Conservation (phyloP, 2,888 invertebrate species). For the Prenolepis imparis region DNA sequence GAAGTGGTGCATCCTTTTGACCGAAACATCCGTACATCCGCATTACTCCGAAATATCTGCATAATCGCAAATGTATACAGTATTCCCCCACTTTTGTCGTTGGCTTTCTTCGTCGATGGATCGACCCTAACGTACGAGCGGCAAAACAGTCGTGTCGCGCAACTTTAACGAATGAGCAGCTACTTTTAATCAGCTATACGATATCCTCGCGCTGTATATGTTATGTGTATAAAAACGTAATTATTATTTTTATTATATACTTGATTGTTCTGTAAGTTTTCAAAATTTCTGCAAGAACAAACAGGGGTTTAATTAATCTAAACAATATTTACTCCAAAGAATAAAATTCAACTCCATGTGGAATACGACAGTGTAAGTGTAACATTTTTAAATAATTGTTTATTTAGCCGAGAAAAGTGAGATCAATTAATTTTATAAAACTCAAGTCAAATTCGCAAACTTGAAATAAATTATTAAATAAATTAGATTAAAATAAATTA, state of each 20-base stretch:
- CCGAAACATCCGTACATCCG: constrained; percentile 48
- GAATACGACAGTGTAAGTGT: constrained; percentile 23
- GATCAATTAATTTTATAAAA: background rate
- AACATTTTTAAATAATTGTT: constrained; percentile 23
- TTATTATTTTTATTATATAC: constrained; percentile 11
- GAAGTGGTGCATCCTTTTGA: constrained; percentile 43
- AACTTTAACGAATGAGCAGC: constrained; percentile 71
- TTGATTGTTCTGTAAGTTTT: background rate
- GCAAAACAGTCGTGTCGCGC: constrained; percentile 75
- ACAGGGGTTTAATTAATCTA: constrained; percentile 9
- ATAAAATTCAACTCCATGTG: constrained; percentile 31
- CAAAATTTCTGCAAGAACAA: background rate
- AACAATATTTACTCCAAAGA: background rate
- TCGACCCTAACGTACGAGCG: constrained; percentile 65
- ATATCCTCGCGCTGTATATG: background rate
- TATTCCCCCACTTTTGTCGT: constrained; percentile 72
- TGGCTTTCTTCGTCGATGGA: constrained; percentile 74
- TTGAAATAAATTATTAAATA: background rate
- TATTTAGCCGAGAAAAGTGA: background rate
- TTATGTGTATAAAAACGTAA: background rate
- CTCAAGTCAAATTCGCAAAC: background rate
- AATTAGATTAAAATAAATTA: background rate
- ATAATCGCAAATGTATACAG: constrained; percentile 65
- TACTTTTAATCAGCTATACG: constrained; percentile 36
- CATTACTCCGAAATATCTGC: constrained; percentile 65